Evolutionary conservation across 2,888 invertebrate species (phyloP).

Genomic region (Stictocephala bisonia): DNA sequence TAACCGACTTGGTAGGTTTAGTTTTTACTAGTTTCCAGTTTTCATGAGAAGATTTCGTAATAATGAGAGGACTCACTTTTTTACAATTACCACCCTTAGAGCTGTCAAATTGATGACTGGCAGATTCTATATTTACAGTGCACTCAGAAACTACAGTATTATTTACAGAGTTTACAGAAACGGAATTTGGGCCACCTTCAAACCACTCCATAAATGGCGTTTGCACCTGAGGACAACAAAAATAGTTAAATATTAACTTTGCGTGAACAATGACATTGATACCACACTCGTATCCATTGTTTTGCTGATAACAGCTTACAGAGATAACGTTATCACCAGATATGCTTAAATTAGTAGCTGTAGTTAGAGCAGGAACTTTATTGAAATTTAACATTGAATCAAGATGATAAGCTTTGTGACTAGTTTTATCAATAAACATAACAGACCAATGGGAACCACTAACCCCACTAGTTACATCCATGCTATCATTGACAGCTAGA

Average conservation of each 20-base stretch:
- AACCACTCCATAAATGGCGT: neutral
- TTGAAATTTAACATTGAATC: neutral
- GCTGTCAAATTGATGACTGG: neutral
- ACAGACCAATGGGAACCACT: neutral
- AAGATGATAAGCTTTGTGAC: neutral
- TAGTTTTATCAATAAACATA: neutral
- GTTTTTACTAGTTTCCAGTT: neutral
- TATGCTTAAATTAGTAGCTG: neutral
- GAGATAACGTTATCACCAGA: neutral
- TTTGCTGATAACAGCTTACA: neutral
- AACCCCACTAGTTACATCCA: neutral
- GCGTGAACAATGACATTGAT: neutral
- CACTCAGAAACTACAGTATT: neutral
- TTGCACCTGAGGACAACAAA: neutral
- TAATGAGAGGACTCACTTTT: too few species aligned
- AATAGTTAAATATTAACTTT: constrained; percentile 2
- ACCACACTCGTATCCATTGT: neutral
- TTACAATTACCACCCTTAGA: neutral
- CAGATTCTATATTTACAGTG: neutral
- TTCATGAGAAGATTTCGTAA: neutral
- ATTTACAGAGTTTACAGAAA: neutral
- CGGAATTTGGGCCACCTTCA: neutral
- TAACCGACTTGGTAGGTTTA: neutral
- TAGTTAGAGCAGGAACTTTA: neutral
- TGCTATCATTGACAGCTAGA: too few species aligned